phyloP scores from a whole-genome alignment of 2,888 invertebrate genomes.

The Leptinotarsa juncta region DNA sequence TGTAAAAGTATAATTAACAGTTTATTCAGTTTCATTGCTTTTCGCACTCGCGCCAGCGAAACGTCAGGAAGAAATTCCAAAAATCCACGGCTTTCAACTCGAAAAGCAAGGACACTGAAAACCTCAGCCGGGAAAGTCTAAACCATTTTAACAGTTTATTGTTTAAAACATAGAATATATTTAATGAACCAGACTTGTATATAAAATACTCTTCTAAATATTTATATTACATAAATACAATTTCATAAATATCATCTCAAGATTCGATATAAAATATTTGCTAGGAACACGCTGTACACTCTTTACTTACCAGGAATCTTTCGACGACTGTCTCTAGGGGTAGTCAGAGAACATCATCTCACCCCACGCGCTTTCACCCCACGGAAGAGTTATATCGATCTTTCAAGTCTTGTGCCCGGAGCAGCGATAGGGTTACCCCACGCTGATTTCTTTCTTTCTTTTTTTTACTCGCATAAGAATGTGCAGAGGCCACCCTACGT shows the following conservation, averaged over 20 bases:
- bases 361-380: constrained; percentile 63
- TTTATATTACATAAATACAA: too few species aligned
- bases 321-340: constrained; percentile 44
- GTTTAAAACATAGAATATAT: too few species aligned
- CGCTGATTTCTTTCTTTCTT: constrained; percentile 41
- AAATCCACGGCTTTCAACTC: too few species aligned
- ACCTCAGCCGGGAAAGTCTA: too few species aligned
- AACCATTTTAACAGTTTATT: too few species aligned
- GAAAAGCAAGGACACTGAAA: too few species aligned
- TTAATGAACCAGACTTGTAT: too few species aligned
- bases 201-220: too few species aligned
- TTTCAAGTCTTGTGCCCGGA: constrained; percentile 63
- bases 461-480: constrained; percentile 47
- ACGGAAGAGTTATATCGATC: constrained; percentile 69
- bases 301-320: constrained; percentile 34
- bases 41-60: too few species aligned
- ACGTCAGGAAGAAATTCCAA: too few species aligned
- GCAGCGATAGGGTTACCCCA: constrained; percentile 49
- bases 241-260: neutral
- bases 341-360: constrained; percentile 49
- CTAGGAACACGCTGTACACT: constrained; percentile 11
- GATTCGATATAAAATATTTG: neutral
- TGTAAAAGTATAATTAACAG: too few species aligned
- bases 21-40: too few species aligned
- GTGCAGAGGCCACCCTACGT: constrained; percentile 51